phyloP scores from a whole-genome alignment of 2,113 vertebrate species.

The Cololabis saira region DNA sequence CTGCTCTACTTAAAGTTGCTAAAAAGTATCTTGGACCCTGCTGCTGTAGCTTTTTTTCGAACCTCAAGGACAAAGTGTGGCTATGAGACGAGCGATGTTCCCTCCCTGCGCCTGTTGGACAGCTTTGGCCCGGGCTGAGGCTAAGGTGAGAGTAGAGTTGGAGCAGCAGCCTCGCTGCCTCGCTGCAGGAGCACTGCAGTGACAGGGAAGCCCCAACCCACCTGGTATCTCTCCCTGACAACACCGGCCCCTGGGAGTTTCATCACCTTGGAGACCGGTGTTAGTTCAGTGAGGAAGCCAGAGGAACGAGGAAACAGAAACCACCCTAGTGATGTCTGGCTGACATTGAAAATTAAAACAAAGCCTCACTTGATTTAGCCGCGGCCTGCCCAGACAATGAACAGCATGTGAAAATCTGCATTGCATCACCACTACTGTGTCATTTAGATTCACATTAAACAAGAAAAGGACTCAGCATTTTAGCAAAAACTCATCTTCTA shows the following conservation, averaged over 20 bases:
- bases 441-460: neutral
- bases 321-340: conserved; percentile 37
- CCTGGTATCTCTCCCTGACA: conserved; percentile 56
- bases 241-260: conserved; percentile 45
- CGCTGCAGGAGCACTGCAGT: conserved; percentile 7
- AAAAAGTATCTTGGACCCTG: conserved; percentile 15
- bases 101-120: conserved; percentile 4
- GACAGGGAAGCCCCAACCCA: conserved; percentile 46
- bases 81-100: conserved; percentile 20
- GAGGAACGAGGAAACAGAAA: conserved; percentile 26
- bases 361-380: conserved; percentile 3
- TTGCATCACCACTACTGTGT: neutral
- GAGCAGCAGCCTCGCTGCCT: conserved; percentile 5
- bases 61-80: conserved; percentile 43
- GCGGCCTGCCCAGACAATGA: conserved; percentile 6
- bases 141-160: conserved; percentile 22
- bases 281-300: conserved; percentile 35
- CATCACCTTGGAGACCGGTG: conserved; percentile 63
- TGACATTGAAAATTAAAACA: conserved; percentile 13
- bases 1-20: conserved; percentile 55
- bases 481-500: conserved; percentile 15
- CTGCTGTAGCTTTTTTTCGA: conserved; percentile 42
- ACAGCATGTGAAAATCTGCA: conserved; percentile 6
- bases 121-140: conserved; percentile 20
- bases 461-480: neutral